phyloP scores from a whole-genome alignment of 2,888 invertebrate species.

The Ennomos fuscantarius region DNA sequence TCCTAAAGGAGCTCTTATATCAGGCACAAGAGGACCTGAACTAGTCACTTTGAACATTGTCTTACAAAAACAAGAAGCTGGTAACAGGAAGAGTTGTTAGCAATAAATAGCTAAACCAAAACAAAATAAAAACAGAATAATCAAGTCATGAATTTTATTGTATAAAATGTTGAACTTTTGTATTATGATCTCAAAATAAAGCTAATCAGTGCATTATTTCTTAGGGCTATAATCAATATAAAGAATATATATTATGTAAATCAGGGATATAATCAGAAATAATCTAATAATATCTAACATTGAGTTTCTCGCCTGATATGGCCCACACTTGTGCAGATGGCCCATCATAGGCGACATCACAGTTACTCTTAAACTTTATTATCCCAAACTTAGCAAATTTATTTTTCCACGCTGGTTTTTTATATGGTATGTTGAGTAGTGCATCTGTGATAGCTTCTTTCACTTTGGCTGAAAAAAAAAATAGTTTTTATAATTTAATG shows the following conservation, averaged over 20 bases:
- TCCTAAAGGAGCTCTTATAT: constrained; percentile 58
- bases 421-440: constrained; percentile 68
- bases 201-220: constrained; percentile 51
- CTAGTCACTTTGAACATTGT: constrained; percentile 59
- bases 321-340: constrained; percentile 80
- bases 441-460: constrained; percentile 71
- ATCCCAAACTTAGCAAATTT: constrained; percentile 79
- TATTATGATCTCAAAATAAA: constrained; percentile 27
- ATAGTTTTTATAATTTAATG: too few species aligned
- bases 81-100: constrained; percentile 1
- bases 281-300: constrained; percentile 83
- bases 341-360: constrained; percentile 77
- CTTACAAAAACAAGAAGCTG: constrained; percentile 51
- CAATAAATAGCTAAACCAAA: neutral
- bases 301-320: constrained; percentile 78
- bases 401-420: constrained; percentile 66
- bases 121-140: constrained; percentile 24
- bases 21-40: constrained; percentile 57
- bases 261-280: constrained; percentile 62
- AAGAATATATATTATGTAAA: constrained; percentile 77
- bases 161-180: neutral
- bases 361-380: constrained; percentile 74
- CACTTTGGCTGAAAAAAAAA: constrained; percentile 67
- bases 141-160: constrained; percentile 16
- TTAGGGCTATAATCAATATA: constrained; percentile 73